phyloP scores from a whole-genome alignment of 2,888 invertebrate genomes.

The Lochmaea capreae region DNA sequence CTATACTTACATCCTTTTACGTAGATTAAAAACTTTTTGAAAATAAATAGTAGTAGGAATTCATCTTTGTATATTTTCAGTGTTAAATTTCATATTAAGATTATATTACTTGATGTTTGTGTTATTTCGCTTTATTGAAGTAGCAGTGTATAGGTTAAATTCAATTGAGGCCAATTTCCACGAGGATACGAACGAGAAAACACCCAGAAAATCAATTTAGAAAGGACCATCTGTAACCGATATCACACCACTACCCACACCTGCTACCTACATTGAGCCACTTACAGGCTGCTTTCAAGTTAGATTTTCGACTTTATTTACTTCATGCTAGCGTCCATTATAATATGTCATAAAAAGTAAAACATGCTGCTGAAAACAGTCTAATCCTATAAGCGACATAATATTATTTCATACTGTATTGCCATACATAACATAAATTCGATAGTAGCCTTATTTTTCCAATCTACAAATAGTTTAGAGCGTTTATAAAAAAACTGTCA shows the following conservation, averaged over 20 bases:
- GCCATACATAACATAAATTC: not conserved
- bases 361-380: constrained; percentile 4
- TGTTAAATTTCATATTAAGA: not conserved
- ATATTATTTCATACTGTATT: not conserved
- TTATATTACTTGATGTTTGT: not conserved
- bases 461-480: too few relatives aligned
- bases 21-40: too few relatives aligned
- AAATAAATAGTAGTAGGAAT: too few relatives aligned
- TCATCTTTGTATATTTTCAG: not conserved
- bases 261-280: constrained; percentile 54
- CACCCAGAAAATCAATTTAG: constrained; percentile 58
- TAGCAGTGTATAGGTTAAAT: constrained; percentile 6
- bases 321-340: constrained; percentile 48
- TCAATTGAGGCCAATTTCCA: constrained; percentile 17
- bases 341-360: constrained; percentile 42
- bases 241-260: constrained; percentile 53
- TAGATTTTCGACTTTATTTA: constrained; percentile 52
- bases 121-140: not conserved
- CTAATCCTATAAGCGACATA: not conserved
- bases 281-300: constrained; percentile 54
- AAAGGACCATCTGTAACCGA: constrained; percentile 58
- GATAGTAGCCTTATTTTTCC: too few relatives aligned
- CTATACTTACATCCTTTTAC: too few relatives aligned
- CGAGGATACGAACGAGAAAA: constrained; percentile 28
- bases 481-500: too few relatives aligned